Base-by-base conservation (phyloP, 2,888 invertebrate species). In the Apamea epomidion region DNA sequence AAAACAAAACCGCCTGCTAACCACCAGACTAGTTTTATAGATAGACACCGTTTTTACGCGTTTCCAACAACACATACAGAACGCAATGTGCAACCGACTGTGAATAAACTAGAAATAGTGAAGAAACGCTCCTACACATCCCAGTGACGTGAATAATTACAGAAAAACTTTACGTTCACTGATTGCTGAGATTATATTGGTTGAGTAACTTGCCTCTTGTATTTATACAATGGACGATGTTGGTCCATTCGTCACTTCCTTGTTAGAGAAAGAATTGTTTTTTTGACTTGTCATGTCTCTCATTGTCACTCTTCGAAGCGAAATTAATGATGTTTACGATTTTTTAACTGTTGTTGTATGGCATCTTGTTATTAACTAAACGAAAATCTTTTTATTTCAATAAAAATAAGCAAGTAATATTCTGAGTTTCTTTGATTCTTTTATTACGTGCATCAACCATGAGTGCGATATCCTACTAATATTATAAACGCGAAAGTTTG, bases 71-170 rank as follows among this genome's bases (percentile, higher is more conserved):
- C 2, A 71, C 25, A 68, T 45, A 79, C 1, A 58, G 69, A 80
- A 75, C 80, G 69, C 71, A 68, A 77, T 80, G 68, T 25, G 32
- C 81, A 88, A 12, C 85, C 60, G 32, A 84, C 80, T 79, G 76
- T 87, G 68, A 82, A 80, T 18, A 70, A 85, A 82, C 84, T 58
- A 80, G 78, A 87, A 62, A 74, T 72, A 74, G 60, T 85, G 67
- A 85, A 78, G 80, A 75, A 81, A 84, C 64, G 78, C 83, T 91
- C 92, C 91, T 89, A 83, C 78, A 86, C 89, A 87, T 87, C 91
- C 89, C 85, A 78, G 81, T 87, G 72, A 79, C 80, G 85, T 83
- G 84, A 81, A 80, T 88, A 90, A 87, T 84, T 88, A 80, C 58
- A 77, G 62, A 74, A 77, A 69, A 78, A 73, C 71, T 70, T 32